Evolutionary conservation across 2,888 invertebrate species (phyloP).

Genomic region (Odontomyia ornata): DNA sequence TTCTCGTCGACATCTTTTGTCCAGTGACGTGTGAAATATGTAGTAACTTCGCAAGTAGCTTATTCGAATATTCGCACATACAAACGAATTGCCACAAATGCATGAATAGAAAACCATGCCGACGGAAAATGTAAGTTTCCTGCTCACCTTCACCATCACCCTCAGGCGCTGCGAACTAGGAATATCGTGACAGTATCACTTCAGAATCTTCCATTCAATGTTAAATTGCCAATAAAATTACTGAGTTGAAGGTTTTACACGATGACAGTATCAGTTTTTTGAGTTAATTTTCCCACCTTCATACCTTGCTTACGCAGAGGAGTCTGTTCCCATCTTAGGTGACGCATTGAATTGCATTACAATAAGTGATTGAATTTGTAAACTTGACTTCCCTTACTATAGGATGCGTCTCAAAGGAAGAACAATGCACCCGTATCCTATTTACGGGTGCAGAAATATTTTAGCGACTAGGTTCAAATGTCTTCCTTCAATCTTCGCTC

Average conservation of each 20-base stretch:
- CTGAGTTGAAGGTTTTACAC: conserved; percentile 28
- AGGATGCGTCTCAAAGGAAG: no score
- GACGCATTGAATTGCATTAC: no score
- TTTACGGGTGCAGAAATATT: no score
- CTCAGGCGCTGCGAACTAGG: no score
- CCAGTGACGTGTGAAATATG: conserved; percentile 25
- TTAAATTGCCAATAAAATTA: conserved; percentile 50
- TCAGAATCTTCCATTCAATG: conserved; percentile 44
- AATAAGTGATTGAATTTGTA: no score
- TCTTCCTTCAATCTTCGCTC: no score
- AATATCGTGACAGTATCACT: not conserved
- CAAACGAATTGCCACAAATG: not conserved
- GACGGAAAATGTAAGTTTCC: not conserved
- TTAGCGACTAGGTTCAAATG: no score
- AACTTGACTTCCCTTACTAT: no score
- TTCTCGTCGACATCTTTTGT: conserved; percentile 22
- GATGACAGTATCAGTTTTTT: conserved; percentile 23
- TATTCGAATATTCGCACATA: not conserved
- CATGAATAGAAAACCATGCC: not conserved
- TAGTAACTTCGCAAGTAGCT: not conserved
- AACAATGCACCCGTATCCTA: no score
- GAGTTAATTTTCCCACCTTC: no score
- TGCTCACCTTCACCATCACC: not conserved
- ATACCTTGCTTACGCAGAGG: no score
- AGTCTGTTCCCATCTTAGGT: no score